phyloP scores from a whole-genome alignment of 2,888 invertebrate species.

The Megastigmus dorsalis region DNA sequence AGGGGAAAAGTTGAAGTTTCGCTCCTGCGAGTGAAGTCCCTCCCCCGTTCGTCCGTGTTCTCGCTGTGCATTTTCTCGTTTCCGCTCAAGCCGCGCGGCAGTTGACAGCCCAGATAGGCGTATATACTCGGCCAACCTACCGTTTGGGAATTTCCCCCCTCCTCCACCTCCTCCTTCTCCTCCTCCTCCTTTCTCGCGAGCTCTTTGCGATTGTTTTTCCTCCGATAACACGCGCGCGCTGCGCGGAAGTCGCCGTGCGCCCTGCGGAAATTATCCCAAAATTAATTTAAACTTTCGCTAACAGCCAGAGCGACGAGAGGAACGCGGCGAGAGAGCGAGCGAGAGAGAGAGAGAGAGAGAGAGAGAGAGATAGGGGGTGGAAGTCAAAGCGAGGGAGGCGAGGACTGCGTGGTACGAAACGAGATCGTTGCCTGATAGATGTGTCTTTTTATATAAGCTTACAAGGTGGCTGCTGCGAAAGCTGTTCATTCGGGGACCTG shows the following conservation, averaged over 20 bases:
- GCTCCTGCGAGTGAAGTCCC: conserved; percentile 20
- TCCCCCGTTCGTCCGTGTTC: background rate
- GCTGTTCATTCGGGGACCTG: background rate
- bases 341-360: background rate
- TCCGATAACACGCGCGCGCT: conserved; percentile 52
- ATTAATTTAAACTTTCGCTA: conserved; percentile 62
- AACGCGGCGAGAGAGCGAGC: background rate
- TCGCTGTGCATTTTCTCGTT: conserved; percentile 55
- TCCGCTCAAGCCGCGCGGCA: conserved; percentile 47
- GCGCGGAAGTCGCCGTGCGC: conserved; percentile 25
- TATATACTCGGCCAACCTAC: too few species aligned
- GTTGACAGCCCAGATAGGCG: conserved; percentile 53
- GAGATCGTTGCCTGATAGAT: conserved; percentile 3
- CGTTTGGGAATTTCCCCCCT: too few species aligned
- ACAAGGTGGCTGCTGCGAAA: background rate
- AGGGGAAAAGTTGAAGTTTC: background rate
- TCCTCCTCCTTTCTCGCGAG: too few species aligned
- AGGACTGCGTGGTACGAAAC: background rate
- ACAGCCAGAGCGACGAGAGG: conserved; percentile 32
- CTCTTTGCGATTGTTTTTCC: conserved; percentile 58
- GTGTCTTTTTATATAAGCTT: background rate
- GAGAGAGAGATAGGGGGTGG: background rate
- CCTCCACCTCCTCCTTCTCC: too few species aligned
- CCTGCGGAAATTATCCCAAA: conserved; percentile 60
- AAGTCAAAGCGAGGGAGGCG: background rate